Conservation (phyloP, 2,797 vertebrate species). For the Myripristis jacobus region DNA sequence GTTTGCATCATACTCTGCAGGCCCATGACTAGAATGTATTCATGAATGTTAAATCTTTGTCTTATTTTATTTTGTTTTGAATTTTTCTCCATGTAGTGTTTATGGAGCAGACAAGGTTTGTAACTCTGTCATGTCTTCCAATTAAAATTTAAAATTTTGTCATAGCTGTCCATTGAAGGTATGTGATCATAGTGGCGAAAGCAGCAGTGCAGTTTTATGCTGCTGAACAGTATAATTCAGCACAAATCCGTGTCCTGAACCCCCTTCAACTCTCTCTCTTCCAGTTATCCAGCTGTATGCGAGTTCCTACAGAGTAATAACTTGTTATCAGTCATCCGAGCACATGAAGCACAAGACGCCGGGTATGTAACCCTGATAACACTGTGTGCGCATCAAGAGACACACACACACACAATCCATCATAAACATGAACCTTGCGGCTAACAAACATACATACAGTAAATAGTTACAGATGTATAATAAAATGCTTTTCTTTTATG, state of each 20-base stretch:
- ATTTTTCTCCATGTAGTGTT: too few species aligned
- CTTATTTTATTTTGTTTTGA: constrained; percentile 41
- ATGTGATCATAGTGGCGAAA: not conserved
- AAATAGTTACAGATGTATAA: not conserved
- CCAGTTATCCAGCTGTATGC: constrained; percentile 92
- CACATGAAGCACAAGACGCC: constrained; percentile 93
- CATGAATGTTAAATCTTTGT: constrained; percentile 50
- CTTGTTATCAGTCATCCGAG: constrained; percentile 92
- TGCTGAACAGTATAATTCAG: not conserved
- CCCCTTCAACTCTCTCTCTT: constrained; percentile 25
- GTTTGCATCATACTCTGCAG: constrained; percentile 64
- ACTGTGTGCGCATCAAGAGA: too few species aligned
- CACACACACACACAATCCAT: constrained; percentile 7
- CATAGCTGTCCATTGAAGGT: not conserved
- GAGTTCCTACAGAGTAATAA: constrained; percentile 95
- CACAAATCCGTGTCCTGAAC: not conserved
- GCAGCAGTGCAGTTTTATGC: not conserved
- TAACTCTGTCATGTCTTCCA: too few species aligned
- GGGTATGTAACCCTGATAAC: constrained; percentile 81
- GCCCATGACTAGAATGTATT: constrained; percentile 46
- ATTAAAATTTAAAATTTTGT: not conserved
- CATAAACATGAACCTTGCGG: not conserved
- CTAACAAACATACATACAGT: not conserved
- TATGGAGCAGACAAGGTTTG: too few species aligned
- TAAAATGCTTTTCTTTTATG: constrained; percentile 6